phyloP scores from a whole-genome alignment of 2,888 invertebrate species.

The Unio pictorum region DNA sequence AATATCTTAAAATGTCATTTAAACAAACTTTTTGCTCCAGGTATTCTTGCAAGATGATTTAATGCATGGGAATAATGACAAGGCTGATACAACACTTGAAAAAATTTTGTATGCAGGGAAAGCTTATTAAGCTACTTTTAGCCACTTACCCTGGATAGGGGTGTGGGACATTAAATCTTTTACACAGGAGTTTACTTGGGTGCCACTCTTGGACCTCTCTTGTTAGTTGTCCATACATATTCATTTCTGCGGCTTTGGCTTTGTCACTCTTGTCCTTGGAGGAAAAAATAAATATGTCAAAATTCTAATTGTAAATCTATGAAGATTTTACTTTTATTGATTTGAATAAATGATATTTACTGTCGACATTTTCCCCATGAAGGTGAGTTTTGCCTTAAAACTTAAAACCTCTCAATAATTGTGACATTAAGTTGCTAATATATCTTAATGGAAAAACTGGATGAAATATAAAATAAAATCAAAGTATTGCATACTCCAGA shows the following conservation, averaged over 20 bases:
- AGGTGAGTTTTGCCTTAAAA: too few relatives aligned
- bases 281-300: slow-evolving; percentile 22
- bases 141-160: slow-evolving; percentile 78
- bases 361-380: not conserved
- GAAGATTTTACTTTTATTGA: not conserved
- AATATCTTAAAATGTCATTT: too few relatives aligned
- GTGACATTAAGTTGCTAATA: not conserved
- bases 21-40: too few relatives aligned
- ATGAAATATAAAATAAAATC: too few relatives aligned
- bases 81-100: too few relatives aligned
- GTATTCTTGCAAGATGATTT: too few relatives aligned
- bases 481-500: too few relatives aligned
- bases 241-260: slow-evolving; percentile 81
- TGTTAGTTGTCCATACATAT: slow-evolving; percentile 85
- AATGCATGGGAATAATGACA: too few relatives aligned
- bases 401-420: not conserved
- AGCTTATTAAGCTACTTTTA: not conserved
- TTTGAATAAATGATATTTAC: slow-evolving; percentile 6
- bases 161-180: slow-evolving; percentile 93
- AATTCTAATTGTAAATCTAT: not conserved
- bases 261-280: slow-evolving; percentile 74
- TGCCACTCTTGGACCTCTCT: slow-evolving; percentile 81
- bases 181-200: slow-evolving; percentile 87
- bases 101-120: too few relatives aligned
- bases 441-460: too few relatives aligned